Conservation (phyloP, 2,113 vertebrate genomes). For the mouse (Mus musculus) region DNA sequence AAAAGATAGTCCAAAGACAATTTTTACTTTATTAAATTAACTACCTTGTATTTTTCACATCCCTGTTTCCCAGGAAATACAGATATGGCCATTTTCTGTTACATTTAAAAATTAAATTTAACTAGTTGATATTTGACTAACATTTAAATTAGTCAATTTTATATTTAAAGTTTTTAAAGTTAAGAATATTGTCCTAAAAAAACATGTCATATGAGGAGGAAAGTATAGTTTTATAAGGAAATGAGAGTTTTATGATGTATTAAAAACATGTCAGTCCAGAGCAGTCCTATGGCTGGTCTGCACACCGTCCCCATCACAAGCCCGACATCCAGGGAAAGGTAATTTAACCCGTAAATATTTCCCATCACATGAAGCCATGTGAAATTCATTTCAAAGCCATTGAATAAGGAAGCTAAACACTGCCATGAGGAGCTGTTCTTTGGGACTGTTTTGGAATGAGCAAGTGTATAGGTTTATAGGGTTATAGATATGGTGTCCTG, state of each 20-base stretch:
- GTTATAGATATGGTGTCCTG: neutral
- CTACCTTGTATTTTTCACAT: neutral
- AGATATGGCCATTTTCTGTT: slow-evolving; percentile 22
- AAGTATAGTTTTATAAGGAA: slow-evolving; percentile 28
- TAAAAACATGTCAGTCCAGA: slow-evolving; percentile 3
- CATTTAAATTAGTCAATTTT: slow-evolving; percentile 44
- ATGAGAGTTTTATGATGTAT: neutral
- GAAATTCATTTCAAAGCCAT: slow-evolving; percentile 14
- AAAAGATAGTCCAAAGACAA: neutral
- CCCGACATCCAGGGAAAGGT: neutral
- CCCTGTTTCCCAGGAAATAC: slow-evolving; percentile 38
- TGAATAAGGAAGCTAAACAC: neutral
- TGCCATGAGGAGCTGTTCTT: neutral
- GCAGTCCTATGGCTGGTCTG: neutral
- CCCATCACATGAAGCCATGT: neutral
- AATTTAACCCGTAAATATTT: neutral
- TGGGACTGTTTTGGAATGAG: neutral
- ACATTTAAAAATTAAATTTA: slow-evolving; percentile 46
- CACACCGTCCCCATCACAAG: neutral
- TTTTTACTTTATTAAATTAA: neutral
- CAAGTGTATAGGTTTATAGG: neutral
- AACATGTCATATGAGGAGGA: neutral
- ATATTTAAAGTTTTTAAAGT: slow-evolving; percentile 6
- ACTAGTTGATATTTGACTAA: slow-evolving; percentile 48
- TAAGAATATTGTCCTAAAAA: neutral